phyloP scores from a whole-genome alignment of 2,113 vertebrate genomes.

The Calidris pugnax region DNA sequence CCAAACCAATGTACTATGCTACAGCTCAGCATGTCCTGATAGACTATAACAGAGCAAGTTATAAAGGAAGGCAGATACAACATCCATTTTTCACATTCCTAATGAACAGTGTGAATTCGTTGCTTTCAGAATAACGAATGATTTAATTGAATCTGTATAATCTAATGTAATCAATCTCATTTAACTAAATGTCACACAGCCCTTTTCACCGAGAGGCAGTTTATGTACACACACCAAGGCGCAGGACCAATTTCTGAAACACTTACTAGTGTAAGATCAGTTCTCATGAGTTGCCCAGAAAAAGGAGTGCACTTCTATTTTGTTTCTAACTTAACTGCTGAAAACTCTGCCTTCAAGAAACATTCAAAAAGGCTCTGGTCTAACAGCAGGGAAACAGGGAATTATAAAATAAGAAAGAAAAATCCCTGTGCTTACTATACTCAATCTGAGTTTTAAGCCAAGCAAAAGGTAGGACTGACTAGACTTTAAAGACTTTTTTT shows the following conservation, averaged over 20 bases:
- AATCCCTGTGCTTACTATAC: background rate
- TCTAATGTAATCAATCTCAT: slow-evolving; percentile 67
- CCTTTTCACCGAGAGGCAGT: slow-evolving; percentile 52
- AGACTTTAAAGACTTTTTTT: background rate
- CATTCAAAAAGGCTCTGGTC: background rate
- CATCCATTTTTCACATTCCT: slow-evolving; percentile 14
- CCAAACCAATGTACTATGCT: background rate
- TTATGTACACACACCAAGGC: slow-evolving; percentile 43
- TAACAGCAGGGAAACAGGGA: background rate
- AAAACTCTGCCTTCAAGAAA: background rate
- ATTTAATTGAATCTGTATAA: slow-evolving; percentile 71
- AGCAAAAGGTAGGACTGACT: background rate
- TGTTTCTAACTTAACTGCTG: background rate
- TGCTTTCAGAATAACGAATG: slow-evolving; percentile 67
- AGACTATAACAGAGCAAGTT: slow-evolving; percentile 15
- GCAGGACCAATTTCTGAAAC: slow-evolving; percentile 46
- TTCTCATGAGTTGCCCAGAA: background rate
- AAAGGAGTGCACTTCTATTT: background rate
- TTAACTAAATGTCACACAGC: slow-evolving; percentile 68
- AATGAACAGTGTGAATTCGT: slow-evolving; percentile 49
- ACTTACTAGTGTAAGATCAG: background rate
- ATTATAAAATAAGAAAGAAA: background rate
- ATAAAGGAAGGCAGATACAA: slow-evolving; percentile 34
- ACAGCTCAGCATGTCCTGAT: background rate
- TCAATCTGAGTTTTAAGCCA: background rate